A percentile compares a stretch with the other conserved stretches of the same genome.
Conservation (phyloP, 2,888 invertebrate species). For the Carcina quercana region DNA sequence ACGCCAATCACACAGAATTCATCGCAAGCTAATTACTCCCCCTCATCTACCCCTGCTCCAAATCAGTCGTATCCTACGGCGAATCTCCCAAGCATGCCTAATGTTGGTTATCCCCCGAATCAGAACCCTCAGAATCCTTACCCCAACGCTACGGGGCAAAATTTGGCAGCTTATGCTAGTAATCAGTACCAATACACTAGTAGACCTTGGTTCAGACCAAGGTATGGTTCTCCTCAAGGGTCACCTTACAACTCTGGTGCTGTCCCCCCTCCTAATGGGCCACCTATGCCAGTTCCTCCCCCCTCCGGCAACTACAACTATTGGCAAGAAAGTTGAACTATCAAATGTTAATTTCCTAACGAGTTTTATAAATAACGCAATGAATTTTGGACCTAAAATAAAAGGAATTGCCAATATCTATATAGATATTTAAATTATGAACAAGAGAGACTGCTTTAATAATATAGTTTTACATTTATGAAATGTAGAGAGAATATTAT, state of each 20-base stretch:
- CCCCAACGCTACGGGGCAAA: conserved; percentile 64
- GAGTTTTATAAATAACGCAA: too few relatives aligned
- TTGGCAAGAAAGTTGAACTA: conserved; percentile 69
- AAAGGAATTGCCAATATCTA: too few relatives aligned
- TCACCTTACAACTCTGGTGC: conserved; percentile 49
- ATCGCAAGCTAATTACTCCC: conserved; percentile 49
- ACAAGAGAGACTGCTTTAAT: conserved; percentile 44
- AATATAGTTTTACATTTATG: conserved; percentile 41
- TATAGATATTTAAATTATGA: too few relatives aligned
- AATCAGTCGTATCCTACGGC: conserved; percentile 44
- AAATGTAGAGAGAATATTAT: conserved; percentile 42
- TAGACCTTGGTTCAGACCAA: conserved; percentile 58
- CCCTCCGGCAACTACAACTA: conserved; percentile 59
- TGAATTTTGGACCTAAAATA: too few relatives aligned
- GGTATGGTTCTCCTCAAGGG: conserved; percentile 61
- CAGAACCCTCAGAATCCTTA: conserved; percentile 52
- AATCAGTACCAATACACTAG: conserved; percentile 64
- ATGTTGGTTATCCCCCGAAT: conserved; percentile 44
- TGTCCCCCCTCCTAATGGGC: conserved; percentile 39
- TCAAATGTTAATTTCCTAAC: too few relatives aligned
- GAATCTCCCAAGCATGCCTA: conserved; percentile 46
- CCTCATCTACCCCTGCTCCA: conserved; percentile 56
- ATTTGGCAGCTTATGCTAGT: conserved; percentile 62
- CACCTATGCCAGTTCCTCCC: conserved; percentile 56
- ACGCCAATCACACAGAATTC: conserved; percentile 43